Percentiles rank a stretch among this genome's conserved stretches.
phyloP scores from a whole-genome alignment of 2,113 vertebrate genomes.

The Pterocles burchelli region DNA sequence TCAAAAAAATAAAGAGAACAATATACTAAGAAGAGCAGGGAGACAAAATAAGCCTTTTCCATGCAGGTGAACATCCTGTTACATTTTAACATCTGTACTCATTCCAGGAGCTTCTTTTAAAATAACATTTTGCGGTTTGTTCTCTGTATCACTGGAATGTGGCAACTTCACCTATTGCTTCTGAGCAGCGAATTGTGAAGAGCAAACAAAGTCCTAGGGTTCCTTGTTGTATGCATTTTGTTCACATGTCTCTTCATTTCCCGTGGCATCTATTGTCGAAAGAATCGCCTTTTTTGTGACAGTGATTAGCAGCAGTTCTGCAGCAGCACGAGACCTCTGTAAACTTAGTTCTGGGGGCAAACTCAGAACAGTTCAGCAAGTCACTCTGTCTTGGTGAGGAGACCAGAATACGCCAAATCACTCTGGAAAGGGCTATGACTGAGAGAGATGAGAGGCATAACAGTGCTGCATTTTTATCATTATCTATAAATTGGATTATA shows the following conservation, averaged over 20 bases:
- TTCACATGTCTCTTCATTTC: neutral
- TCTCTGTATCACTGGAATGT: slow-evolving; percentile 30
- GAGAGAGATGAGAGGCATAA: neutral
- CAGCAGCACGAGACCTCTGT: neutral
- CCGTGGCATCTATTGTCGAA: neutral
- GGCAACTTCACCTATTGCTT: slow-evolving; percentile 53
- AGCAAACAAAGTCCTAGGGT: slow-evolving; percentile 15
- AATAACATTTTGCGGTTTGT: neutral
- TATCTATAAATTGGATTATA: neutral
- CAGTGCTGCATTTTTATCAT: neutral
- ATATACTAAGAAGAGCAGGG: neutral
- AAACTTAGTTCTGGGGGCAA: neutral
- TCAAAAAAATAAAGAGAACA: neutral
- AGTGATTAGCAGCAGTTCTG: neutral
- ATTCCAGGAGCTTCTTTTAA: slow-evolving; percentile 22
- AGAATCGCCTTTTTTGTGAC: neutral
- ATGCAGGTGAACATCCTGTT: neutral
- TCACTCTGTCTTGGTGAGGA: neutral
- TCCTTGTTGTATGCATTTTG: slow-evolving; percentile 17
- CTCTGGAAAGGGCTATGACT: neutral
- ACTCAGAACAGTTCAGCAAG: neutral
- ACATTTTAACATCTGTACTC: neutral
- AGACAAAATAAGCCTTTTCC: neutral
- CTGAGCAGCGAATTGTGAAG: slow-evolving; percentile 45
- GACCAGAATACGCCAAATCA: neutral